Evolutionary conservation across 1,140 invertebrate genomes (phyloP).

Genomic region (Proctacanthus coquilletti): DNA sequence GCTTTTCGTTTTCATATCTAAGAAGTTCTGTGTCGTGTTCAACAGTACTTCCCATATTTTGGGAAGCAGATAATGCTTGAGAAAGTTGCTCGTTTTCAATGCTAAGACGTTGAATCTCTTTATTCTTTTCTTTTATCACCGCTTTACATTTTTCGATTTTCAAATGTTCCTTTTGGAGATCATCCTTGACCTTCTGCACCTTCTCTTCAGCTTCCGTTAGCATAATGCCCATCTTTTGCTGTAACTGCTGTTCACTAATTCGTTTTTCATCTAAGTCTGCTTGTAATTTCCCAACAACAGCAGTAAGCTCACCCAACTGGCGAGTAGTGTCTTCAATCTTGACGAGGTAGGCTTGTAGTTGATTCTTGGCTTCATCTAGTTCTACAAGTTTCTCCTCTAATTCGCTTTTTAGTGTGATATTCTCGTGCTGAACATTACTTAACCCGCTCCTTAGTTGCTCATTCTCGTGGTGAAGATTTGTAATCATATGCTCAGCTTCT

Average conservation of each 20-base stretch:
- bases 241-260: no score
- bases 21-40: conserved; percentile 1
- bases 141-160: conserved; percentile 29
- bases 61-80: no score
- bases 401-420: background rate
- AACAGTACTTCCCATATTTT: conserved; percentile 12
- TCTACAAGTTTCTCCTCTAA: conserved; percentile 9
- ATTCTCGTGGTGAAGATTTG: no score
- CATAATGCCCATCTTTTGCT: no score
- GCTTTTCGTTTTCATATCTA: conserved; percentile 28
- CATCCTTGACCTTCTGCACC: conserved; percentile 6
- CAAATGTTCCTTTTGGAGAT: conserved; percentile 11
- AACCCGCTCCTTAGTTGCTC: conserved; percentile 3
- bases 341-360: no score
- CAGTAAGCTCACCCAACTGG: no score
- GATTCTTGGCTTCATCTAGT: conserved; percentile 10
- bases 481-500: no score
- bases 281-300: no score
- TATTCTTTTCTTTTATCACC: conserved; percentile 22
- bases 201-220: no score
- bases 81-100: no score
- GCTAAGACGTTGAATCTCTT: conserved; percentile 20
- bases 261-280: no score
- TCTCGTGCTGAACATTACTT: conserved; percentile 4
- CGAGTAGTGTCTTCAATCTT: no score